Base-by-base conservation (phyloP, 1,140 invertebrate species). In the Drosophila nasuta region DNA sequence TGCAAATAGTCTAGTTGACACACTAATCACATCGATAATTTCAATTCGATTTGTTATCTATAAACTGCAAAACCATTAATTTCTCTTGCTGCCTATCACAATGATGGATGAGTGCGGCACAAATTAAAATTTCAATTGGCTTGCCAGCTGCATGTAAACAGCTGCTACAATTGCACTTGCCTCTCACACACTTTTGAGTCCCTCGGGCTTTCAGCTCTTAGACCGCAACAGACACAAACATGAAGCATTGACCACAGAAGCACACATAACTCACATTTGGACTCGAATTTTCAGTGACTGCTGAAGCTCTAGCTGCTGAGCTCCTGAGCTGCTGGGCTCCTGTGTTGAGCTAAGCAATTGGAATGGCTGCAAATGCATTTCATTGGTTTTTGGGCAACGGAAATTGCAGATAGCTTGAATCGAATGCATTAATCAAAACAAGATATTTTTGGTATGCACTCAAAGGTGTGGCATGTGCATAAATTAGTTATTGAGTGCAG, bases 381-480 rank as follows among this genome's bases (percentile, higher is more conserved):
- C 56, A 54, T 33, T 54, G 35, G 17, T 28, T 69, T 63, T 41
- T 8, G 45, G 25, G 17, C 7, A 15, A 43, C 30, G 38, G 43
- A 70, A 51, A 70, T 57, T 57, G 30, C 56, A 68, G 28, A 13
- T 56, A 35, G 33, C 51, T 11, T 20, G 17, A 72, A 20, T 17
- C 45, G n/a, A 63, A 57, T 48, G 33, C 60, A 72, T 72, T 72
- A 58, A 65, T 72, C 69, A 65, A 57, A 49, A 72, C 69, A 51
- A 65, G 35, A 65, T 57, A 57, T 41, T 57, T 72, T 65, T 33
- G 60, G 30, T 35, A 38, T 63, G 28, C 15, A 15, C 13, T 11
- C 49, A 49, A 43, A 74, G 49, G 66, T 63, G 58, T 43, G n/a
- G 65, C 49, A 54, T 52, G 28, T 60, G 56, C 46, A 60, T 56